These are phyloP conservation scores for Agrochola circellaris DNA, from an alignment of 2,888 invertebrate species.

Conservation along the genomic window DNA sequence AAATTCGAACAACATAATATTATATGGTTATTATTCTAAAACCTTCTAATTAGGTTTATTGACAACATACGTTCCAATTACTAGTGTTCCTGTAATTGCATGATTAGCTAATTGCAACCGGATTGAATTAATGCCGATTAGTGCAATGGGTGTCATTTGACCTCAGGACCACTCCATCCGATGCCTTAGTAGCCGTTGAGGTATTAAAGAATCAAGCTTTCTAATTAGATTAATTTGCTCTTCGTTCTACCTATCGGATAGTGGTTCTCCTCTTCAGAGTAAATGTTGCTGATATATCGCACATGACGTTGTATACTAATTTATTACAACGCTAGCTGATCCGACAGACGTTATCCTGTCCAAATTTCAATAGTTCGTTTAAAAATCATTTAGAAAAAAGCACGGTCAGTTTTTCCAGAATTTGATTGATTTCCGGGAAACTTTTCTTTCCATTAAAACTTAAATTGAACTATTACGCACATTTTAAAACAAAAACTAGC, in stretches of 20 bases:
- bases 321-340: not conserved
- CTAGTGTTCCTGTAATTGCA: not conserved
- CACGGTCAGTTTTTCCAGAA: not conserved
- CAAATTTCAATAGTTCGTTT: not conserved
- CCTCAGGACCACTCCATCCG: not conserved
- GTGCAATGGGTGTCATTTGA: not conserved
- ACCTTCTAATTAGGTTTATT: not conserved
- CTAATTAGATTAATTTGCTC: not conserved
- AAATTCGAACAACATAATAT: too few relatives aligned
- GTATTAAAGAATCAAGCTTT: not conserved
- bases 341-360: not conserved
- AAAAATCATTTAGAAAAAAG: not conserved
- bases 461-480: too few relatives aligned
- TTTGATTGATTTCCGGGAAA: not conserved
- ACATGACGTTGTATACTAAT: not conserved
- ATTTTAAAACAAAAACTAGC: too few relatives aligned
- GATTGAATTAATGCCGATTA: not conserved
- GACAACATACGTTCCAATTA: not conserved
- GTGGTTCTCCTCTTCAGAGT: too few relatives aligned
- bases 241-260: not conserved
- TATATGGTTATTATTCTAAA: not conserved
- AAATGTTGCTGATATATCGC: too few relatives aligned
- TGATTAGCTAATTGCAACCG: not conserved
- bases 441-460: not conserved
- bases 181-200: not conserved